Percentiles rank a stretch among this genome's conserved stretches.
These are phyloP conservation scores for Hydraecia micacea DNA, from an alignment of 2,888 invertebrate genomes.

Conservation along the genomic window DNA sequence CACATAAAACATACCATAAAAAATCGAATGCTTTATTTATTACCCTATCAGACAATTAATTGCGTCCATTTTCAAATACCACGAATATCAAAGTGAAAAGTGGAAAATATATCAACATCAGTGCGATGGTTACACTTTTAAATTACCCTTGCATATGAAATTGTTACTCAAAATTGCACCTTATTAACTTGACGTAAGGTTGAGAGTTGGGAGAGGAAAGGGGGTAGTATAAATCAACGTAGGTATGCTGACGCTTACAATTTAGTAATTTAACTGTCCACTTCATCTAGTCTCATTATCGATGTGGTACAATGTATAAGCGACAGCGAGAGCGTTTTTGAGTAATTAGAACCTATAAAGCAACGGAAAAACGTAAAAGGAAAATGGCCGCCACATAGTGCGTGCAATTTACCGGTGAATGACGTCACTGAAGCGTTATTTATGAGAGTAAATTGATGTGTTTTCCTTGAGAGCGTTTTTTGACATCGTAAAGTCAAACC, in stretches of 20 bases:
- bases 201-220: slow-evolving; percentile 37
- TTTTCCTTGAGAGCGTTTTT: no score
- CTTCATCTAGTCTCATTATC: slow-evolving; percentile 82
- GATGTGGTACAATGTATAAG: slow-evolving; percentile 51
- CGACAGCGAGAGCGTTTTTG: slow-evolving; percentile 20
- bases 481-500: no score
- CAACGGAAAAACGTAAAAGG: no score
- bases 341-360: neutral
- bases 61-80: slow-evolving; percentile 74
- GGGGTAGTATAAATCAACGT: slow-evolving; percentile 77
- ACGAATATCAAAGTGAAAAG: slow-evolving; percentile 71
- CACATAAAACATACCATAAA: slow-evolving; percentile 40
- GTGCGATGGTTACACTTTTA: slow-evolving; percentile 77
- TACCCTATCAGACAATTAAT: slow-evolving; percentile 68
- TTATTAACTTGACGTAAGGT: slow-evolving; percentile 29
- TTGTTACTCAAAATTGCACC: slow-evolving; percentile 24
- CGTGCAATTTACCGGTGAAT: no score
- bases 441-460: no score
- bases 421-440: no score
- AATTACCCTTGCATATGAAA: slow-evolving; percentile 57
- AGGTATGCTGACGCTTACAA: slow-evolving; percentile 81
- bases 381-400: no score
- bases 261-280: slow-evolving; percentile 86
- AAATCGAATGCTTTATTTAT: slow-evolving; percentile 64
- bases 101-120: slow-evolving; percentile 80